Evolutionary conservation across 37 sponge, comb jelly and placozoan genomes (phyloP), one percentile per base, ranked within the genome.

Genomic region (Dysidea cf. avara): DNA sequence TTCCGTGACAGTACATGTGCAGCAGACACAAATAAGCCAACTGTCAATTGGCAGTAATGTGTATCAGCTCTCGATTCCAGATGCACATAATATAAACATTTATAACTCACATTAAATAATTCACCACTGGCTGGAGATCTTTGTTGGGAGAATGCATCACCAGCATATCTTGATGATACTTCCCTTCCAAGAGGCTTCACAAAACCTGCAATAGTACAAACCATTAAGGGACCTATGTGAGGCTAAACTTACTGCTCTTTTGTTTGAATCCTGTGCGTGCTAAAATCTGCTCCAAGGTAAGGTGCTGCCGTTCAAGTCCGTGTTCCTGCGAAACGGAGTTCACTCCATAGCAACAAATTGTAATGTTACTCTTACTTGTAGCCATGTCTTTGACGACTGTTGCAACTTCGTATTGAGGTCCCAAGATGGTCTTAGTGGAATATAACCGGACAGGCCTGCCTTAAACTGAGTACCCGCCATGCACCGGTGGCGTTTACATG

Each of bases 181-280:
- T 33, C 26, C 1, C 35, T 37, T 7, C 56, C 39, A 16, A 79
- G 65, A 35, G 50, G 26, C 5, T 26, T 28, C 37, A 88, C 84
- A 55, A 51, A 25, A 39, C 79, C 88, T 87, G 57, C 35, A 57
- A 20, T 38, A 20, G 3, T 47, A 50, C 1, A 14, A 7, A 66
- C 18, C 26, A 25, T 9, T 26, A 25, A 6, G 1, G 2, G 4
- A 20, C 2, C 28, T 18, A 54, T 30, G 33, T 70, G 5, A 14
- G 31, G 22, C 37, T 18, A 11, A 20, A 53, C 72, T 71, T 0
- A 72, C 90, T 76, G 72, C 26, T 35, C 11, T 65, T 76, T 61
- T 90, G 85, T 21, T 70, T 68, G 49, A 90, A 90, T 2, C 90
- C 90, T 36, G 84, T 57, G 22, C 38, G 35, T n/a, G 86, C 62